Evolutionary conservation across 2,797 vertebrate species (phyloP), one percentile per base, ranked within the genome.

Genomic region (Gymnopithys bicolor): DNA sequence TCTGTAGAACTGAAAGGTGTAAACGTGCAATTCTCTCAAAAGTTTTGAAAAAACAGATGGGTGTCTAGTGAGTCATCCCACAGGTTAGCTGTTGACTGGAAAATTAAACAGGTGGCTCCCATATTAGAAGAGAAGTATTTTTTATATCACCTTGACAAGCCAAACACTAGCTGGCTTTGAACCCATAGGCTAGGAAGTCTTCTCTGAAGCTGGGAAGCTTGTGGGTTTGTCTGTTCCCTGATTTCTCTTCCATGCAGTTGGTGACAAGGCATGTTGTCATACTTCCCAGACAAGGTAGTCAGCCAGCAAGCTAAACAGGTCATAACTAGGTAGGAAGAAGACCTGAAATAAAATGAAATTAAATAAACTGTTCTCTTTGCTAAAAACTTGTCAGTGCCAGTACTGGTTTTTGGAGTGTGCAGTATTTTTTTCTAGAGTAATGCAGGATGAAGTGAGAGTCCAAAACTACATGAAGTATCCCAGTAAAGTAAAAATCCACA

Each of bases 51-150:
- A 92, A 64, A 0, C 84, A 93, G 81, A 80, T 87, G 84, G 39
- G n/a, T 74, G 68, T 23, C 39, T 80, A 45, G 41, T 46, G 71
- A 94, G 49, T 60, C 81, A 82, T 82, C 22, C 35, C 19, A 21
- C 77, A 91, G 87, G 79, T 91, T 80, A 93, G 18, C 18, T 90
- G 43, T 27, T 90, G 70, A 51, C 22, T 71, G 21, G 35, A 43
- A 89, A 91, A 82, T 88, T 55, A 87, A 79, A 76, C 87, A 93
- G 70, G 87, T 90, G 7, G 48, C 48, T 90, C 60, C 67, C 13
- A 30, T 63, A 84, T 82, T 87, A 80, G 74, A 39, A 62, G 48
- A 67, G 75, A 37, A 51, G 24, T 15, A 60, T 82, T 64, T 56
- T 89, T 74, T 70, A 14, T 80, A 23, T 52, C 46, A 87, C 21